Evolutionary conservation across 2,797 vertebrate genomes (phyloP).

Genomic region (Eulemur albifrons): DNA sequence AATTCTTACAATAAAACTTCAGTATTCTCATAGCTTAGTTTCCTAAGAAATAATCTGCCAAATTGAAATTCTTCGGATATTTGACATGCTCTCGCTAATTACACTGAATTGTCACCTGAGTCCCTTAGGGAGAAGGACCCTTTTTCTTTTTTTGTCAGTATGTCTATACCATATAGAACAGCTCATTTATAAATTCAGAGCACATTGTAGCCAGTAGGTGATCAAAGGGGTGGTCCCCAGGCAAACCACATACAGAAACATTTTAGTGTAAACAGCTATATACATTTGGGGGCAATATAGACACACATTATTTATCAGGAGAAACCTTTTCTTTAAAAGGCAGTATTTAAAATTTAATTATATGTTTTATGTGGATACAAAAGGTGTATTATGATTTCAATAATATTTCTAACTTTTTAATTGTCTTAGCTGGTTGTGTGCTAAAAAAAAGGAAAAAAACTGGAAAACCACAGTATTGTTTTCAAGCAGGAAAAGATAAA

Average conservation of each 20-base stretch:
- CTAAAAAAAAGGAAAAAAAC: background rate
- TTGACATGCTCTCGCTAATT: background rate
- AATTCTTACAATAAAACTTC: background rate
- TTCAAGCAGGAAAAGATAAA: background rate
- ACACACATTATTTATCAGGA: background rate
- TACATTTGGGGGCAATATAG: background rate
- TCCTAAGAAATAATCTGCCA: background rate
- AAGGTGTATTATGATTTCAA: background rate
- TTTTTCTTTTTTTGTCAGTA: background rate
- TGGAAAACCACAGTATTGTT: background rate
- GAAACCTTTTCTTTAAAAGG: background rate
- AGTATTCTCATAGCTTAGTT: background rate
- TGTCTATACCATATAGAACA: background rate
- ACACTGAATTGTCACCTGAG: background rate
- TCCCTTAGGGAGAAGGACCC: background rate
- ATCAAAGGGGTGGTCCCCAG: background rate
- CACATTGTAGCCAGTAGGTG: background rate
- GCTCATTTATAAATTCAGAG: background rate
- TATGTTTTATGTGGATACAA: background rate
- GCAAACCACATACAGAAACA: background rate
- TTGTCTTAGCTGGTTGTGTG: background rate
- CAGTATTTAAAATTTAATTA: background rate
- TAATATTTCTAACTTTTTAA: constrained; percentile 1
- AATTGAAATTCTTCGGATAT: constrained; percentile 22
- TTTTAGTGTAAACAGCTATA: background rate